Evolutionary conservation across 2,797 vertebrate genomes (phyloP), one percentile per base, ranked within the genome.

Genomic region (Microtus agrestis): DNA sequence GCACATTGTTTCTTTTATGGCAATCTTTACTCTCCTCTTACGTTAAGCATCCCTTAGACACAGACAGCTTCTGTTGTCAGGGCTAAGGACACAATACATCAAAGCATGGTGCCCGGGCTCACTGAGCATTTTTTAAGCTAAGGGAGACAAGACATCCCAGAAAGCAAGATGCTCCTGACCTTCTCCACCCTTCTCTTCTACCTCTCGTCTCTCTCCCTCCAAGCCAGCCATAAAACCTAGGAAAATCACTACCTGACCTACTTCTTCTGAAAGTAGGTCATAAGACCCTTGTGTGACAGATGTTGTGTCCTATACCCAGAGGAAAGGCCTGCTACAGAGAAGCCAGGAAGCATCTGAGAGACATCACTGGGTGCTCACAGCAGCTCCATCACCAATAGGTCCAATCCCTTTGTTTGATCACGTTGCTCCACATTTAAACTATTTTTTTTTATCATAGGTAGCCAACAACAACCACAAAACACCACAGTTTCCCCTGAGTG

Each of bases 231-330:
- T 76, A 76, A 87, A 80, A 84, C 73, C 71, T 92, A 78, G 65
- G 74, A 76, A 91, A 84, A 56, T 61, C 91, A 71, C 71, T 71
- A 59, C 31, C 5, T 92, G 91, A 84, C 79, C 86, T 89, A 92
- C 86, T 92, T 95, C 61, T n/a, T 37, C 19, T 63, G 40, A 85
- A 92, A 95, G 73, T 95, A 85, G 94, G 94, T 89, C 91, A 73
- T 37, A 79, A 88, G 73, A 85, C 73, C 51, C 43, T 71, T 54
- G 15, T 31, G 86, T 78, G 91, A 46, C 73, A 92, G 73, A 46
- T 63, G 73, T 71, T 54, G 43, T 63, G 46, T 29, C 51, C 51
- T 63, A 17, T 54, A 40, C 61, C 71, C 17, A n/a, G 71, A 27
- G 37, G 48, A 37, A 85, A 73, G 63, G 27, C 48, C 65, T n/a